Conservation (phyloP, 2,113 vertebrate genomes). For the Taxidea taxus region DNA sequence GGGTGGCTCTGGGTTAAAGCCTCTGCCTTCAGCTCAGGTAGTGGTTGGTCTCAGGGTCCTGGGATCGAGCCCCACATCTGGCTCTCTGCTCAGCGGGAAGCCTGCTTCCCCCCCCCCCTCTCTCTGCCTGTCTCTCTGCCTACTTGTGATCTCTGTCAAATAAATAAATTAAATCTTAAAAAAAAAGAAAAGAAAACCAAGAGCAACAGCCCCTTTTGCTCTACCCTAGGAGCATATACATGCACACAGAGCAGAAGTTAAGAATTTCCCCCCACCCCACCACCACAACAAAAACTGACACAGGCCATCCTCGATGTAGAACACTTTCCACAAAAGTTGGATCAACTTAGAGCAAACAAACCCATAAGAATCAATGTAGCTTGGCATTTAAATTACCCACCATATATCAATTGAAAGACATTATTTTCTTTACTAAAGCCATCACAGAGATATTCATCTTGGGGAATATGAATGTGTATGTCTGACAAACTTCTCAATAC, state of each 20-base stretch:
- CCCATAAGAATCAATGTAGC: constrained; percentile 30
- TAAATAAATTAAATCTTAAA: too few relatives aligned
- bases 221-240: not conserved
- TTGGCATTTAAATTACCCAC: constrained; percentile 56
- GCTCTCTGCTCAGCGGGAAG: too few relatives aligned
- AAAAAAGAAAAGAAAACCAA: not conserved
- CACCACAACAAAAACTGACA: not conserved
- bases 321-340: not conserved
- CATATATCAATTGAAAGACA: constrained; percentile 64
- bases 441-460: not conserved
- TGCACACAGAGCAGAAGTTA: not conserved
- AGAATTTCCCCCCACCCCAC: not conserved
- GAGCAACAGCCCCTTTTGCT: not conserved
- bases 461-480: not conserved
- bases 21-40: too few relatives aligned
- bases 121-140: too few relatives aligned
- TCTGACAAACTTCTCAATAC: not conserved
- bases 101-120: too few relatives aligned
- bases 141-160: too few relatives aligned
- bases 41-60: too few relatives aligned
- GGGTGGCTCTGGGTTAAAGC: too few relatives aligned
- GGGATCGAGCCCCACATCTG: too few relatives aligned
- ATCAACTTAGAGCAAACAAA: not conserved
- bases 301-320: not conserved
- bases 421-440: constrained; percentile 59